Evolutionary conservation across 2,888 invertebrate species (phyloP).

Genomic region (Eulithis prunata): DNA sequence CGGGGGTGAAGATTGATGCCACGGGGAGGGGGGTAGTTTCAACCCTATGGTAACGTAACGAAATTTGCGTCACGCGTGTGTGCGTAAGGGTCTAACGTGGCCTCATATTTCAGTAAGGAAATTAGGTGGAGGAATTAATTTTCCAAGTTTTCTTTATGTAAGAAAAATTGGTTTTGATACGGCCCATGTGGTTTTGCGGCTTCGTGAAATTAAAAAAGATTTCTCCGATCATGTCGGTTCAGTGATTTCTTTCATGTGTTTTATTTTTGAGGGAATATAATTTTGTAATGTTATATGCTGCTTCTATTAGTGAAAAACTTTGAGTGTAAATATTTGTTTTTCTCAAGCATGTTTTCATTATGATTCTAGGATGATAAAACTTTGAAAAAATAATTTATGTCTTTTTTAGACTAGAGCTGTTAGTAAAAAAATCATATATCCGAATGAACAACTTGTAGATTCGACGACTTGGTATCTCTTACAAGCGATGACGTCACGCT

Average conservation of each 20-base stretch:
- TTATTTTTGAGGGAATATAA: not conserved
- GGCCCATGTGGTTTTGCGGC: conserved; percentile 52
- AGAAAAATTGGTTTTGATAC: conserved; percentile 66
- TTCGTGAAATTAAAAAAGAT: conserved; percentile 69
- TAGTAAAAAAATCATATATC: too few species aligned
- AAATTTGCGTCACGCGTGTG: conserved; percentile 78
- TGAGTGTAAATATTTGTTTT: too few species aligned
- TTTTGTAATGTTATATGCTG: too few species aligned
- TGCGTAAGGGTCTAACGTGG: conserved; percentile 55
- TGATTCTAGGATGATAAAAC: too few species aligned
- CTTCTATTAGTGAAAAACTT: too few species aligned
- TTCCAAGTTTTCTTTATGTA: conserved; percentile 72
- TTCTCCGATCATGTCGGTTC: conserved; percentile 52
- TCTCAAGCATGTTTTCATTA: too few species aligned
- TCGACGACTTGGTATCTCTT: conserved; percentile 4
- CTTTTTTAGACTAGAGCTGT: too few species aligned
- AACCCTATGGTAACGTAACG: conserved; percentile 81
- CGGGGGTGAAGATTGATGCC: conserved; percentile 83
- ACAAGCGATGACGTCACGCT: not conserved
- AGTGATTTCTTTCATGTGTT: conserved; percentile 30
- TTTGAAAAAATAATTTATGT: too few species aligned
- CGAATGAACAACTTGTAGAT: too few species aligned
- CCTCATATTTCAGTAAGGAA: conserved; percentile 80
- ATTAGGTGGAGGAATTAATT: conserved; percentile 80
- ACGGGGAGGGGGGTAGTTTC: conserved; percentile 76